These are phyloP conservation scores for Beroe forskalii DNA, from an alignment of 37 sponge, comb jelly and placozoan genomes.

Conservation along the genomic window DNA sequence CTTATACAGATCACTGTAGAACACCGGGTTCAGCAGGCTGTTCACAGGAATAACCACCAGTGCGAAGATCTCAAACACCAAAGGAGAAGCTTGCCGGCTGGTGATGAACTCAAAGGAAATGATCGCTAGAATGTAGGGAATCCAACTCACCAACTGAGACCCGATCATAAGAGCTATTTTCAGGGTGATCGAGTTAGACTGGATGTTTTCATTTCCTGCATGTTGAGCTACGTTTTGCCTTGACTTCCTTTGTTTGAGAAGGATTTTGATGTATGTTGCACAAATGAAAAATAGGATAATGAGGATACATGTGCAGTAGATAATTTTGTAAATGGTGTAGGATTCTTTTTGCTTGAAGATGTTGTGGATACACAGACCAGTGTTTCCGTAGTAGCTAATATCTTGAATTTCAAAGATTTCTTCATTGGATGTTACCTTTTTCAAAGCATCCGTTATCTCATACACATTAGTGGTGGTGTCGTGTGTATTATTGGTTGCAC, in stretches of 20 bases:
- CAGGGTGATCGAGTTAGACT: background rate
- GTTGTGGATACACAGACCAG: too few relatives aligned
- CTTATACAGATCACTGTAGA: conserved; percentile 22
- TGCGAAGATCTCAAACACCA: background rate
- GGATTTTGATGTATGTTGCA: background rate
- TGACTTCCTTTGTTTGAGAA: background rate
- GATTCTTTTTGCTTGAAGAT: background rate
- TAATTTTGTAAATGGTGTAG: conserved; percentile 8
- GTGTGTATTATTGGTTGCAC: too few relatives aligned
- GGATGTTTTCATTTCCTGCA: background rate
- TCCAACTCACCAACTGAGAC: conserved; percentile 20
- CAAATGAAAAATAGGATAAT: background rate
- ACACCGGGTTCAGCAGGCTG: background rate
- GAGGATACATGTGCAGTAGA: background rate
- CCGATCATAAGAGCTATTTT: conserved; percentile 15
- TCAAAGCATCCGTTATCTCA: background rate
- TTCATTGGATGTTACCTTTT: too few relatives aligned
- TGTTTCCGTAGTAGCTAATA: conserved; percentile 35
- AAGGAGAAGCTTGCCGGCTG: background rate
- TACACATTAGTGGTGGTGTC: background rate
- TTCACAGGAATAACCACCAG: background rate
- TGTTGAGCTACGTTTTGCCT: background rate
- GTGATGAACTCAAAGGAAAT: background rate
- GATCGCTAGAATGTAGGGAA: background rate
- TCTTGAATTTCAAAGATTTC: background rate